Conservation (phyloP, 2,113 vertebrate genomes). For the Sander vitreus region DNA sequence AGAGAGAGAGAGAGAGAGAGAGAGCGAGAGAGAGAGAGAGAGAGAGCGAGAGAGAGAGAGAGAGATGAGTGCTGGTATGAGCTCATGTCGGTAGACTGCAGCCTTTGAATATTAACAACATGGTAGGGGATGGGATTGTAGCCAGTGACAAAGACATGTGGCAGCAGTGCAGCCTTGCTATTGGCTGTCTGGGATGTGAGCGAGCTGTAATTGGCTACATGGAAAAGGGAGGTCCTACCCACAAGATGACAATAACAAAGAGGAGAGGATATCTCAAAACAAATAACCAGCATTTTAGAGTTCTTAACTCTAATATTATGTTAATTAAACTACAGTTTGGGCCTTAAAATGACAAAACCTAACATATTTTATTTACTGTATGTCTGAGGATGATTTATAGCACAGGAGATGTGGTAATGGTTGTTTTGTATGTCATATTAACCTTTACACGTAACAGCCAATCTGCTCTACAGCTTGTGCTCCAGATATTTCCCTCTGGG, state of each 20-base stretch:
- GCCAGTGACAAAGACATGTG: conserved; percentile 30
- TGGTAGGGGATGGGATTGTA: conserved; percentile 5
- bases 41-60: neutral
- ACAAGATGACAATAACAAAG: conserved; percentile 57
- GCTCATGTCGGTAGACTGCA: conserved; percentile 60
- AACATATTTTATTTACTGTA: neutral
- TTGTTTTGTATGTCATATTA: neutral
- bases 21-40: no score
- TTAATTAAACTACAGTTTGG: neutral
- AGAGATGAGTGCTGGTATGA: conserved; percentile 36
- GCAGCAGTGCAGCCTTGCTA: conserved; percentile 33
- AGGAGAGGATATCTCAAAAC: conserved; percentile 4
- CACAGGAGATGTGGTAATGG: neutral
- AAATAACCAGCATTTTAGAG: neutral
- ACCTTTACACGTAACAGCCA: neutral
- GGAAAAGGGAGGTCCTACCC: conserved; percentile 17
- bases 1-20: neutral
- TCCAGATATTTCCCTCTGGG: conserved; percentile 41
- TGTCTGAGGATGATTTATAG: neutral
- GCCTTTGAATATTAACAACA: conserved; percentile 68
- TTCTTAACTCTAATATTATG: neutral
- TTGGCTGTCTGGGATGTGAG: conserved; percentile 45
- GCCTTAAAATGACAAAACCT: fast-evolving
- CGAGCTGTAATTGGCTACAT: conserved; percentile 13
- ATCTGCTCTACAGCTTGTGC: conserved; percentile 21